phyloP scores from a whole-genome alignment of 2,797 vertebrate genomes.

The Scolopax rusticola region DNA sequence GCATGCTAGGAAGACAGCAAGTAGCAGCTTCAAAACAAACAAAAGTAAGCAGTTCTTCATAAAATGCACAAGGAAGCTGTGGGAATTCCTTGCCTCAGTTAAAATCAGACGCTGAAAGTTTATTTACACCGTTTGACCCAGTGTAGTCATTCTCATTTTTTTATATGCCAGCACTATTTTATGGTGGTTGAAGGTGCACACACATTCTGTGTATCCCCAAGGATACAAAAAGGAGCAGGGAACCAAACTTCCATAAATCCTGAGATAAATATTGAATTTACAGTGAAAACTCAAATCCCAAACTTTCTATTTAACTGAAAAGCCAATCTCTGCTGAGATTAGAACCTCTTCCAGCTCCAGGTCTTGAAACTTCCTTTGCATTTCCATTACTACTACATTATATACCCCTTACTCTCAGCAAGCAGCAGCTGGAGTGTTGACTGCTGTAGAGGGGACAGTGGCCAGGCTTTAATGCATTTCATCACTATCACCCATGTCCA shows the following conservation, averaged over 20 bases:
- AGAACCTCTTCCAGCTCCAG: background rate
- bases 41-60: constrained; percentile 7
- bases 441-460: background rate
- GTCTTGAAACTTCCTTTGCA: background rate
- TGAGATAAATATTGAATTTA: background rate
- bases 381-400: background rate
- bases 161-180: background rate
- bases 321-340: background rate
- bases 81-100: background rate
- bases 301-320: background rate
- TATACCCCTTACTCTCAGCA: background rate
- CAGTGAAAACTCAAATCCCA: background rate
- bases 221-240: background rate
- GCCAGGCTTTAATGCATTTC: background rate
- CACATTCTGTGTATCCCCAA: background rate
- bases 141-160: background rate
- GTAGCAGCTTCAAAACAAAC: background rate
- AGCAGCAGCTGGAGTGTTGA: background rate
- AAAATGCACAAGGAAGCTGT: background rate
- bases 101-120: background rate
- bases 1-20: background rate
- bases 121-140: background rate
- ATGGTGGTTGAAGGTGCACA: background rate
- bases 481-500: background rate
- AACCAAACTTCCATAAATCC: background rate